Evolutionary conservation across 2,113 vertebrate species (phyloP).

Genomic region (Alethe diademata): DNA sequence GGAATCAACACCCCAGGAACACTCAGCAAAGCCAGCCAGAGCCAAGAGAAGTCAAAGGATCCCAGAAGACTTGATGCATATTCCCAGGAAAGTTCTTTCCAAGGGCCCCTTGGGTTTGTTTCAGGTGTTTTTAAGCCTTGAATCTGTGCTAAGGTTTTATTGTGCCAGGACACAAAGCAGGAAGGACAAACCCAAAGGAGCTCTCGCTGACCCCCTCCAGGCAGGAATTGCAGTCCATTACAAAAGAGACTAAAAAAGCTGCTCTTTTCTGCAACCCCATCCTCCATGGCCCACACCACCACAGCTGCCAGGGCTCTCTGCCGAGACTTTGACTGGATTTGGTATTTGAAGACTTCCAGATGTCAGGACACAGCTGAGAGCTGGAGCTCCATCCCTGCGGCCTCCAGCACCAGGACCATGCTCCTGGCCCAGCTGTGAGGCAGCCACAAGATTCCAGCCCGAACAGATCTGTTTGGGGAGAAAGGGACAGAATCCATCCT

Average conservation of each 20-base stretch:
- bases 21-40: neutral
- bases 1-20: neutral
- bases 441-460: neutral
- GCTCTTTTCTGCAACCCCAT: neutral
- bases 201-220: neutral
- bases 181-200: neutral
- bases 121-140: neutral
- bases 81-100: neutral
- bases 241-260: neutral
- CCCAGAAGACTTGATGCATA: neutral
- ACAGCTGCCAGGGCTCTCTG: constrained; percentile 18
- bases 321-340: neutral
- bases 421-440: neutral
- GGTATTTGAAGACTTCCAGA: constrained; percentile 18
- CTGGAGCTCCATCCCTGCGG: neutral
- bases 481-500: neutral
- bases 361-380: neutral
- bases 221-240: neutral
- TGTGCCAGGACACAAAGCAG: neutral
- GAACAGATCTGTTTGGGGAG: neutral
- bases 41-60: neutral
- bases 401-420: neutral
- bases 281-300: neutral
- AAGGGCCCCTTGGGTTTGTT: neutral
- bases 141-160: neutral